A percentile compares a stretch with the other conserved stretches of the same genome.
These are phyloP conservation scores for Brachyistius frenatus DNA, from an alignment of 2,113 vertebrate genomes.

Conservation along the genomic window DNA sequence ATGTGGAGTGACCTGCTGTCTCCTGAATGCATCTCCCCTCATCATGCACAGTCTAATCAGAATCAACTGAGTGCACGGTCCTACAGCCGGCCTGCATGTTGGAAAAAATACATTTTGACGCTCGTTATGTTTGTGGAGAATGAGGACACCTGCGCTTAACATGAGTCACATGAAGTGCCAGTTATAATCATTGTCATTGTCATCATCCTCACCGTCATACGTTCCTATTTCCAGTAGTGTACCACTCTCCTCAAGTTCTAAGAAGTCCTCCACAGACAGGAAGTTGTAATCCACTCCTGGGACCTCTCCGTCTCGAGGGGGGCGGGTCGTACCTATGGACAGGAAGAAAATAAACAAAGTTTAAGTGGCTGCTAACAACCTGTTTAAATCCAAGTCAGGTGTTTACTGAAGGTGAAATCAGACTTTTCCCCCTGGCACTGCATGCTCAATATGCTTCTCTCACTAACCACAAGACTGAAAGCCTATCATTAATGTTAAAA, in stretches of 20 bases:
- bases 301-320: slow-evolving; percentile 94
- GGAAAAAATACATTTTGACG: slow-evolving; percentile 45
- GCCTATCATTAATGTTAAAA: slow-evolving; percentile 16
- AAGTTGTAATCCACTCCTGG: slow-evolving; percentile 97
- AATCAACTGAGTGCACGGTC: slow-evolving; percentile 55
- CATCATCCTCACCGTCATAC: slow-evolving; percentile 91
- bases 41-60: slow-evolving; percentile 65
- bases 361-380: slow-evolving; percentile 12
- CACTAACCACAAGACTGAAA: slow-evolving; percentile 1
- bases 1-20: slow-evolving; percentile 74
- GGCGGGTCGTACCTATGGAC: slow-evolving; percentile 92
- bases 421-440: neutral
- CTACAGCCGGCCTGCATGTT: slow-evolving; percentile 47
- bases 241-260: slow-evolving; percentile 92
- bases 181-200: slow-evolving; percentile 31
- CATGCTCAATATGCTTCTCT: slow-evolving; percentile 15
- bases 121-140: slow-evolving; percentile 47
- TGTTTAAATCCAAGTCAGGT: slow-evolving; percentile 13
- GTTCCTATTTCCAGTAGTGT: slow-evolving; percentile 97
- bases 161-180: slow-evolving; percentile 28
- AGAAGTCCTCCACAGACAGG: slow-evolving; percentile 94
- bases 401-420: neutral
- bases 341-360: slow-evolving; percentile 14
- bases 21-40: slow-evolving; percentile 60
- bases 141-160: slow-evolving; percentile 58